phyloP scores from a whole-genome alignment of 1,140 invertebrate species.

The Hyphantria cunea region DNA sequence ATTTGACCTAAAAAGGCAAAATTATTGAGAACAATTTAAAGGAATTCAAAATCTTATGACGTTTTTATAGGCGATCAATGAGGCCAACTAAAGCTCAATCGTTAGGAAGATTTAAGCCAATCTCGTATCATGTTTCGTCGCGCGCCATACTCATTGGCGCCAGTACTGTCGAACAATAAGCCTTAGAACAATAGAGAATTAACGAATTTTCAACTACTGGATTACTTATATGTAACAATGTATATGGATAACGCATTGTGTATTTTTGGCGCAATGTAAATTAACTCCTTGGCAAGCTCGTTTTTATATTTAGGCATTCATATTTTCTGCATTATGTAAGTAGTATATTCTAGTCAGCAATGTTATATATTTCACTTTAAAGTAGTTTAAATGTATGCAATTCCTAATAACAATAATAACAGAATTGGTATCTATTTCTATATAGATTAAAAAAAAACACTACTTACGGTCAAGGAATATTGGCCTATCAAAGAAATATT shows the following conservation, averaged over 20 bases:
- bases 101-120: not conserved
- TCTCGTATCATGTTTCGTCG: conserved; percentile 28
- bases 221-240: conserved; percentile 14
- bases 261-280: conserved; percentile 3
- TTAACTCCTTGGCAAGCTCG: conserved; percentile 13
- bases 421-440: no score
- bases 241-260: conserved; percentile 1
- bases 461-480: not conserved
- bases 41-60: no score
- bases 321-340: conserved; percentile 1
- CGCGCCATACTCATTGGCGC: conserved; percentile 22
- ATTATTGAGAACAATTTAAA: no score
- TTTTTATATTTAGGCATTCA: conserved; percentile 9
- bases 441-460: not conserved
- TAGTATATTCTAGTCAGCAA: not conserved
- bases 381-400: not conserved
- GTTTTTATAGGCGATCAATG: not conserved
- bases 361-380: not conserved
- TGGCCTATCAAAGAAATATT: no score
- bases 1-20: no score
- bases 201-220: conserved; percentile 16
- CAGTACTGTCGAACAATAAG: conserved; percentile 21
- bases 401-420: no score
- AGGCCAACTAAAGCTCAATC: no score
- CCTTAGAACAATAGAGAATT: conserved; percentile 23